Evolutionary conservation across 1,140 invertebrate genomes (phyloP), one percentile per base, ranked within the genome.

Genomic region (Centruroides sculpturatus): DNA sequence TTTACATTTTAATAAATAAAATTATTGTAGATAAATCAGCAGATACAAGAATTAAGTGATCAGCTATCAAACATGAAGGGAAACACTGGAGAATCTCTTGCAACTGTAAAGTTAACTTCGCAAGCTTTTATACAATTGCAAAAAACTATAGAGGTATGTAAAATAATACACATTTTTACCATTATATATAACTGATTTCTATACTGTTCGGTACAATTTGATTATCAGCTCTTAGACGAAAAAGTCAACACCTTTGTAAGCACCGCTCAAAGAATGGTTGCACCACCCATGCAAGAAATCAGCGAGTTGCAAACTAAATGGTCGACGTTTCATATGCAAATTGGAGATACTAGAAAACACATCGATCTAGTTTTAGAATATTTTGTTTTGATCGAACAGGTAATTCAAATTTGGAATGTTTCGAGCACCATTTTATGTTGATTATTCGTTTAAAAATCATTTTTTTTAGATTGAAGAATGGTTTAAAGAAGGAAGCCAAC

Each of bases 71-170:
- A 79, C 49, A 78, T 84, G 66, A 78, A 79, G 71, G 80, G 80
- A 56, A 80, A 84, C 72, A 85, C 82, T 71, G 84, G 85, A 12
- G 85, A 87, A 68, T 86, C 83, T 67, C 72, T 86, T 60, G 75
- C 79, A 9, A 77, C 82, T 47, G 84, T 85, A 3, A 82, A 80
- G 71, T 79, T 82, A 53, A 83, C 83, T 57, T 83, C 84, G 9
- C 75, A 81, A 57, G 82, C 84, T 51, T 90, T 88, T 71, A 76
- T 78, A 55, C 82, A 87, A 65, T 89, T 90, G 71, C 85, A 89
- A 74, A 82, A 82, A 74, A 89, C 85, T 55, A 82, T 89, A 66
- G 77, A 83, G 76, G 86, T 88, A 76, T 78, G 54, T 46, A 47
- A 48, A 64, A 23, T n/a, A 48, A 12, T 23, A 23, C 23, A 23